These are phyloP conservation scores for Austrolebias charrua DNA, from an alignment of 2,797 vertebrate species.

Conservation along the genomic window DNA sequence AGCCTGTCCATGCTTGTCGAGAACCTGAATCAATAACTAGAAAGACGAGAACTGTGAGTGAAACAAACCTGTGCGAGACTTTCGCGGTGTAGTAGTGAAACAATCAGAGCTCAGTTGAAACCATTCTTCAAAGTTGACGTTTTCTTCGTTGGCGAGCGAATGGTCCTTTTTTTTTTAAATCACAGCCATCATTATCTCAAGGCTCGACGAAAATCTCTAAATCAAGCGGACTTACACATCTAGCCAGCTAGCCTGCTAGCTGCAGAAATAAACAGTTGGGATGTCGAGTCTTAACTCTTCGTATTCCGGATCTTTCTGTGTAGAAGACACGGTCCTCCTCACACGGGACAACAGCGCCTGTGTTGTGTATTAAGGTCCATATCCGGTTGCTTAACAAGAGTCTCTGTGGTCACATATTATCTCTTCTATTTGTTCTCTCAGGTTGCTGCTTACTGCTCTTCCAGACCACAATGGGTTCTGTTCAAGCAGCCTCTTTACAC, in stretches of 20 bases:
- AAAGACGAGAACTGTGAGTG: conserved; percentile 32
- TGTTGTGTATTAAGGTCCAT: conserved; percentile 41
- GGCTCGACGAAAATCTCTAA: conserved; percentile 44
- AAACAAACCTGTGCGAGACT: conserved; percentile 78
- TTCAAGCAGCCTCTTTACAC: conserved; percentile 63
- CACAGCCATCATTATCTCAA: conserved; percentile 16
- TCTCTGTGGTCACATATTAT: conserved; percentile 37
- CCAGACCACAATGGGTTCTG: conserved; percentile 76
- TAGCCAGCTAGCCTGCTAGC: conserved; percentile 81
- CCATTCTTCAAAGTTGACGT: conserved; percentile 72
- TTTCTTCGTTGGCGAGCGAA: conserved; percentile 29
- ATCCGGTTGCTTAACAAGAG: conserved; percentile 22
- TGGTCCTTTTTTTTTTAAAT: conserved; percentile 34
- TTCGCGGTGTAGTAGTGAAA: conserved; percentile 45
- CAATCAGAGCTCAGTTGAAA: conserved; percentile 51
- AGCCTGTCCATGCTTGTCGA: background rate
- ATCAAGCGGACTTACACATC: conserved; percentile 59
- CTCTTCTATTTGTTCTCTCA: conserved; percentile 40
- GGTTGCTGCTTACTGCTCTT: conserved; percentile 63
- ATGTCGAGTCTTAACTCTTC: conserved; percentile 76
- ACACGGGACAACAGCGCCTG: conserved; percentile 30
- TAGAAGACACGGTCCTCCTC: conserved; percentile 49
- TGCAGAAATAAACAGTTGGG: conserved; percentile 76
- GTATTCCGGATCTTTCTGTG: conserved; percentile 54
- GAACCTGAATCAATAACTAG: background rate